Evolutionary conservation across 37 sponge, comb jelly and placozoan genomes (phyloP), one percentile per base, ranked within the genome.

Genomic region (Theonella swinhoei): DNA sequence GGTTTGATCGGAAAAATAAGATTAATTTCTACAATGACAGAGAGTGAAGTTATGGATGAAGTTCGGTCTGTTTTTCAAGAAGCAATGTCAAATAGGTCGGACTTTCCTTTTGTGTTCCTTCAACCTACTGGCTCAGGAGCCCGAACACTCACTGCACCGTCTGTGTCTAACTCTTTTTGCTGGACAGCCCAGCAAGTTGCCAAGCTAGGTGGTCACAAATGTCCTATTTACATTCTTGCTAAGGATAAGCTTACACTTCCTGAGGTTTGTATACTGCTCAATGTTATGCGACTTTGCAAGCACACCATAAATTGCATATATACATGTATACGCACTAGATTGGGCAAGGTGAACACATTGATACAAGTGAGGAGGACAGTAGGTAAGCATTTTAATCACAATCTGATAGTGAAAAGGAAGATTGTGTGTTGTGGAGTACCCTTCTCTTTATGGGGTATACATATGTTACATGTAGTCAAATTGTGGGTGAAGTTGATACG

Each of bases 111-210:
- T 26, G 33, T 43, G 19, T 80, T 31, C 36, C 36, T 80, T 17
- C 81, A 80, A 42, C 71, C 81, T 32, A 42, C 81, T 70, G 81
- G 81, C 32, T 31, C 35, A 22, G 81, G 81, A 1, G 47, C 59
- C 38, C 25, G 71, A 5, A 35, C 60, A 17, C 71, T 80, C 31
- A 70, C 81, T 26, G 33, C 42, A 28, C 81, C 81, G 0, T 80
- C 81, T 1, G 70, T 80, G 7, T 80, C 81, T 9, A 28, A 59
- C 26, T 80, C 81, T 2, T 80, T 80, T 36, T 1, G 36, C 23
- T 80, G 81, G 81, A 70, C 81, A 4, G 81, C 71, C 17, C 58
- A 68, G 58, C 70, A 80, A 69, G 81, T 80, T 25, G 81, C 71
- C 2, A 40, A 47, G 31, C 31, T 80, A 4, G 70, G 70, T 25